Evolutionary conservation across 2,113 vertebrate species (phyloP), one percentile per base, ranked within the genome.

Genomic region (Holacanthus passer): DNA sequence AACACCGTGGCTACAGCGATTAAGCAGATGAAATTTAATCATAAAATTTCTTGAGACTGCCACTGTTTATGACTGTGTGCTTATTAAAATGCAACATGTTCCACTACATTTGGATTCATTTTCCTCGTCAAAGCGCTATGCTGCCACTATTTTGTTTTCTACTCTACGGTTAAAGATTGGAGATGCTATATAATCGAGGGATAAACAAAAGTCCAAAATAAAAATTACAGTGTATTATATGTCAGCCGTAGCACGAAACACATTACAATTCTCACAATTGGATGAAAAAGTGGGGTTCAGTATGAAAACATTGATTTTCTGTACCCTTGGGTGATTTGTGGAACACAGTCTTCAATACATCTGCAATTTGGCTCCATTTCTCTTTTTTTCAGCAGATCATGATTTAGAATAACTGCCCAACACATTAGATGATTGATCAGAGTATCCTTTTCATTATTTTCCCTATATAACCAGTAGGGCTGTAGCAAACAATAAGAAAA

Each of bases 61-160:
- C 75, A 55, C 68, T 78, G 71, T 92, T 91, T 91, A 90, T 72
- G 87, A 81, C 81, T 81, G 71, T 86, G 82, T 88, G 87, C 79
- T 88, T 87, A 91, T 93, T 91, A 87, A 92, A 90, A 90, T 91
- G 82, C 86, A 87, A 77, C 88, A 82, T 87, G 85, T 90, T 90
- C 76, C 69, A 55, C 84, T 77, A 85, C 82, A 83, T 91, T 88
- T 86, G 73, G 74, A 86, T 82, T 86, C 17, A 85, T 91, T 91
- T 84, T 68, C 41, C 48, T 73, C 19, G 2, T 79, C 84, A 43
- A 62, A 75, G 66, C 35, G 24, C 48, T 50, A 14, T n/a, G 27
- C 55, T 52, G 43, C 67, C 66, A 45, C 70, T 24, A 47, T 78
- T 86, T 89, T 75, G 48, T 81, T 82, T 86, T 65, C 52, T 81